Evolutionary conservation across 1,140 invertebrate genomes (phyloP).

Genomic region (Cydia pomonella): DNA sequence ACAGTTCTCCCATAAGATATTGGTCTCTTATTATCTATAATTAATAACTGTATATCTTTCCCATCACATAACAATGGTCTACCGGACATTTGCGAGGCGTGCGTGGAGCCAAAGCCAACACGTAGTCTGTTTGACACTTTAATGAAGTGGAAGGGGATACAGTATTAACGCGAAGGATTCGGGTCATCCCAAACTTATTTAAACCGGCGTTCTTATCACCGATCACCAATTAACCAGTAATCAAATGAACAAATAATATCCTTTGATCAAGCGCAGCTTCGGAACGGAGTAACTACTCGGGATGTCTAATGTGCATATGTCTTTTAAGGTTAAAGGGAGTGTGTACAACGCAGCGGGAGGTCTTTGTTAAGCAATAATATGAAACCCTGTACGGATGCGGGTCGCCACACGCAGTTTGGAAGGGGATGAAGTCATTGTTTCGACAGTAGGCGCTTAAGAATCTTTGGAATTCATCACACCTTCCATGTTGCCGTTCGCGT

Average conservation of each 20-base stretch:
- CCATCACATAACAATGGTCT: too few species aligned
- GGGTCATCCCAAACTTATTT: neutral
- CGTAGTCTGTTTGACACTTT: too few species aligned
- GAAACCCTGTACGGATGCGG: neutral
- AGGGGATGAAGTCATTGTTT: conserved; percentile 1
- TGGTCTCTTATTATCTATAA: too few species aligned
- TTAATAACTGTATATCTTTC: too few species aligned
- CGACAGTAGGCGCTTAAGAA: neutral
- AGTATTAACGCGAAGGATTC: too few species aligned
- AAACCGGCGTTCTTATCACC: neutral
- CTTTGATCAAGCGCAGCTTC: neutral
- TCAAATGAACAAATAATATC: neutral
- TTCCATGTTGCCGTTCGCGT: too few species aligned
- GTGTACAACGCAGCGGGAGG: neutral
- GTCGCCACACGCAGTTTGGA: neutral
- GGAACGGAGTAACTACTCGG: neutral
- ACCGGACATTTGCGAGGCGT: too few species aligned
- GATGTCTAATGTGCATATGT: neutral
- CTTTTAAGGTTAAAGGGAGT: neutral
- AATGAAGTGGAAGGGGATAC: too few species aligned
- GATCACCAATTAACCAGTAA: neutral
- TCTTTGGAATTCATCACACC: too few species aligned
- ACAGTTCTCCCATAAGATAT: too few species aligned
- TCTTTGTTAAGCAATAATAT: neutral
- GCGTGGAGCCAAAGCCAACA: too few species aligned